Conservation (phyloP, 2,113 vertebrate species). For the Anguilla rostrata region DNA sequence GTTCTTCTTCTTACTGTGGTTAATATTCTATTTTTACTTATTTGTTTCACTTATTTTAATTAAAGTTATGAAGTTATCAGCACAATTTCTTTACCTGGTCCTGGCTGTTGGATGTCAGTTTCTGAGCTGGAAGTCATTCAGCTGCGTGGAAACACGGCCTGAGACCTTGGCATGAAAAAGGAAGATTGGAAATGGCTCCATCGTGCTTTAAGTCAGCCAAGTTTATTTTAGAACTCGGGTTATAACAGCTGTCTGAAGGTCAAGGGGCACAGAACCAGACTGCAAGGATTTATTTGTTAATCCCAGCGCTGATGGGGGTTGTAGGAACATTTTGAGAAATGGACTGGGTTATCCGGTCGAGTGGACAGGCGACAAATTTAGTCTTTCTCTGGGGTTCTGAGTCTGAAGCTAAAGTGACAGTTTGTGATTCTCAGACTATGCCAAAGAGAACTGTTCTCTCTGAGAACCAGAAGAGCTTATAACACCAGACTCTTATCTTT, state of each 20-base stretch:
- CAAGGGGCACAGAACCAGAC: background rate
- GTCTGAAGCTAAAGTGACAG: background rate
- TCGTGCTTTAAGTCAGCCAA: background rate
- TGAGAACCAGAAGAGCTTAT: background rate
- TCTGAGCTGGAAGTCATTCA: background rate
- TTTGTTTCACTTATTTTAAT: no score
- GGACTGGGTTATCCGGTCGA: background rate
- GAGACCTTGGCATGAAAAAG: background rate
- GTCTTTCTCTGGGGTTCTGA: background rate
- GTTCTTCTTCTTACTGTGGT: no score
- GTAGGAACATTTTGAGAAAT: background rate
- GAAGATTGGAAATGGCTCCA: background rate
- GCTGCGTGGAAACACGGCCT: no score
- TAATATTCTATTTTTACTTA: no score
- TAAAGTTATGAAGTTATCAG: no score
- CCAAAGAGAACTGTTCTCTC: background rate
- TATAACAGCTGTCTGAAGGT: background rate
- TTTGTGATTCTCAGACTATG: no score
- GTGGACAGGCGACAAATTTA: background rate
- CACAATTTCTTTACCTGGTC: no score
- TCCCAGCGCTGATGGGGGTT: background rate
- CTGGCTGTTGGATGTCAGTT: background rate
- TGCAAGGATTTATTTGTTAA: background rate
- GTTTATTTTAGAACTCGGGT: background rate
- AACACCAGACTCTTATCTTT: background rate